Conservation (phyloP, 2,888 invertebrate genomes). For the Strigamia maritima region DNA sequence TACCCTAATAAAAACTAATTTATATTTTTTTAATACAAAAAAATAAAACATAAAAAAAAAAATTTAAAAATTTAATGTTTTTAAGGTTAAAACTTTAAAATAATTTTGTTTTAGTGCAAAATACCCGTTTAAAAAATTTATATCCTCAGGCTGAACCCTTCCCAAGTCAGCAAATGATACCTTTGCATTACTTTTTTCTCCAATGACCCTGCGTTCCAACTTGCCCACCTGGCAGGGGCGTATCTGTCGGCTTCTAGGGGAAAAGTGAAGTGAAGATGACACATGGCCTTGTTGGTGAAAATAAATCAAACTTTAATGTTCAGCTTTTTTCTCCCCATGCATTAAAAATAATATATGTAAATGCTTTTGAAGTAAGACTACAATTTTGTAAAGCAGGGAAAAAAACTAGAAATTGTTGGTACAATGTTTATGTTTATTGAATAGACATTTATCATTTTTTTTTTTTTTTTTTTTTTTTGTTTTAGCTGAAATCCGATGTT, state of each 20-base stretch:
- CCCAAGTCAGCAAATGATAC: background rate
- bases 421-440: background rate
- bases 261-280: slow-evolving; percentile 8
- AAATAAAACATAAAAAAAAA: background rate
- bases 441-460: too few relatives aligned
- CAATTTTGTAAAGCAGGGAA: background rate
- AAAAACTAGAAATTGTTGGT: background rate
- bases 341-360: background rate
- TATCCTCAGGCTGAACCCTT: background rate
- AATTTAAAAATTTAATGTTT: too few relatives aligned
- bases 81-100: too few relatives aligned
- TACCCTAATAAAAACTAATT: background rate
- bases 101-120: too few relatives aligned
- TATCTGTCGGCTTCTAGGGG: background rate
- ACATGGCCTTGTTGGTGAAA: background rate
- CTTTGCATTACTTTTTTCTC: background rate
- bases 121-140: background rate
- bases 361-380: background rate
- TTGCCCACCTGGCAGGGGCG: slow-evolving; percentile 15
- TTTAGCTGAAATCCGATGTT: slow-evolving; percentile 69
- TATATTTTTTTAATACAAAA: background rate
- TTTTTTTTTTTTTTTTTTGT: slow-evolving; percentile 48
- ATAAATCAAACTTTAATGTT: background rate
- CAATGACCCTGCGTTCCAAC: background rate
- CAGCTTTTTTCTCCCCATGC: background rate